Evolutionary conservation across 2,888 invertebrate genomes (phyloP).

Genomic region (Amblyjoppa fuscipennis): DNA sequence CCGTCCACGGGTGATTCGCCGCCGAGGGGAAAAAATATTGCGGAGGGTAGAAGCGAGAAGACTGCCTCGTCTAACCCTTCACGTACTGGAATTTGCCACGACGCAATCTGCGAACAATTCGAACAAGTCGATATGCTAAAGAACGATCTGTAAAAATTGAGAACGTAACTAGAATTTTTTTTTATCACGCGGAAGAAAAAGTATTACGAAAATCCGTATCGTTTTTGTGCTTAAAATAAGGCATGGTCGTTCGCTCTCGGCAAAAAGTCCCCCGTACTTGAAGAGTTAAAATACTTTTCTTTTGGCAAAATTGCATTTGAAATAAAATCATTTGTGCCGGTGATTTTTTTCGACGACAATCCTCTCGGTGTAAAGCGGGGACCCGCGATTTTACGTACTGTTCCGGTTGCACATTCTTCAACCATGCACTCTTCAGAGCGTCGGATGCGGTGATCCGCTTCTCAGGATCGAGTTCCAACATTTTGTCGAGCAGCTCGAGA

Average conservation of each 20-base stretch:
- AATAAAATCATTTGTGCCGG: not conserved
- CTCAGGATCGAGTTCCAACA: conserved; percentile 98
- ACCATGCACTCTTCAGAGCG: conserved; percentile 96
- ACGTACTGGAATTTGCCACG: too few relatives aligned
- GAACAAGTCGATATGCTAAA: too few relatives aligned
- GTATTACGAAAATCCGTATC: too few relatives aligned
- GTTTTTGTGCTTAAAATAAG: too few relatives aligned
- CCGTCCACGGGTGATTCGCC: not conserved
- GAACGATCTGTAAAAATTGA: too few relatives aligned
- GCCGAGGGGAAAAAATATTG: not conserved
- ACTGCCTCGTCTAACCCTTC: not conserved
- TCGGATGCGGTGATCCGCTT: conserved; percentile 97
- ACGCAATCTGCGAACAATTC: too few relatives aligned
- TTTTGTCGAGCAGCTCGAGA: conserved; percentile 96
- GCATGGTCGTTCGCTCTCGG: too few relatives aligned
- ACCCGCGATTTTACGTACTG: conserved; percentile 88
- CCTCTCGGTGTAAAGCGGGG: not conserved
- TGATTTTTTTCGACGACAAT: not conserved
- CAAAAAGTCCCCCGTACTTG: too few relatives aligned
- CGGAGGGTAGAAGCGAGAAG: not conserved
- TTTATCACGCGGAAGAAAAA: not conserved
- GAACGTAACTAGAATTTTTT: conserved; percentile 22
- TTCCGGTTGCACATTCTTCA: conserved; percentile 95
- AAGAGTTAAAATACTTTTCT: not conserved
- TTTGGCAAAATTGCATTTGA: not conserved